Evolutionary conservation across 2,888 invertebrate genomes (phyloP).

Genomic region (Bruchidius siliquastri): DNA sequence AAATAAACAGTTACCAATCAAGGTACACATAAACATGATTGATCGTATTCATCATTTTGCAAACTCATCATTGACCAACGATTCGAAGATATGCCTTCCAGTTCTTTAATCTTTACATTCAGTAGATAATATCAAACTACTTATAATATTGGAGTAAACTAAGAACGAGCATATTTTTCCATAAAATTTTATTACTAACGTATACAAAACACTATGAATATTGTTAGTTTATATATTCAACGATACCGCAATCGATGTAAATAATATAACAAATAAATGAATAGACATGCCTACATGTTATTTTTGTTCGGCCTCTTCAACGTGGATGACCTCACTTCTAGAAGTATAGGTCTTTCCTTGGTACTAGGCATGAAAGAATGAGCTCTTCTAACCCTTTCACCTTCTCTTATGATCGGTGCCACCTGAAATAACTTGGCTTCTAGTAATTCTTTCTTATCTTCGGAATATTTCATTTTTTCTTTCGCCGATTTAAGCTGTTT

Average conservation of each 20-base stretch:
- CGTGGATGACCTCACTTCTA: slow-evolving; percentile 44
- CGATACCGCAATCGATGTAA: not conserved
- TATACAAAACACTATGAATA: not conserved
- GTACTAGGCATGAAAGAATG: slow-evolving; percentile 69
- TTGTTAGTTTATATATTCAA: not conserved
- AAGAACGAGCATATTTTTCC: not conserved
- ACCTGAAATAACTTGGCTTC: slow-evolving; percentile 55
- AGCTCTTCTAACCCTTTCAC: slow-evolving; percentile 60
- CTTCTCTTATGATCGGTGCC: slow-evolving; percentile 52
- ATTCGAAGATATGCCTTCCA: too few species aligned
- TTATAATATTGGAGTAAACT: too few species aligned
- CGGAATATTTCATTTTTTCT: slow-evolving; percentile 64
- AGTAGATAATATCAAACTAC: too few species aligned
- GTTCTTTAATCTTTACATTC: too few species aligned
- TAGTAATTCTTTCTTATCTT: slow-evolving; percentile 57
- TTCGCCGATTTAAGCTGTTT: slow-evolving; percentile 64
- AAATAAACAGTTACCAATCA: too few species aligned
- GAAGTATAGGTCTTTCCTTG: slow-evolving; percentile 49
- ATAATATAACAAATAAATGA: not conserved
- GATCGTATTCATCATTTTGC: too few species aligned
- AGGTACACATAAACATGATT: too few species aligned
- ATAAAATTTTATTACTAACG: not conserved
- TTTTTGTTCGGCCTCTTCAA: slow-evolving; percentile 32
- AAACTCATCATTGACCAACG: too few species aligned
- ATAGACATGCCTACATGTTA: slow-evolving; percentile 1